Base-by-base conservation (phyloP, 2,888 invertebrate genomes). In the Gari tellinella region DNA sequence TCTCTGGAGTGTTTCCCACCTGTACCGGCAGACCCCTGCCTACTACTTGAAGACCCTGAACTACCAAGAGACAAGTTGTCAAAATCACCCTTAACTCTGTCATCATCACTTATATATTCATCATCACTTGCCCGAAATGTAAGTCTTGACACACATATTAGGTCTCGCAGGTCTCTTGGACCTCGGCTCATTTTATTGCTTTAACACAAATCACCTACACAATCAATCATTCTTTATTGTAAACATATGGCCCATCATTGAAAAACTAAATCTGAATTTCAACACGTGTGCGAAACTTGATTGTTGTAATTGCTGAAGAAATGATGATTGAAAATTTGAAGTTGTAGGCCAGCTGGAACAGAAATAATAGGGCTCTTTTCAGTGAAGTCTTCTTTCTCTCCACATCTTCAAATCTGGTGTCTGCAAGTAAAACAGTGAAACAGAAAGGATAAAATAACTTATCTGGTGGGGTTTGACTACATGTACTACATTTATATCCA, bases 111-210 rank as follows among this genome's bases (percentile, higher is more conserved):
- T 23, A 78, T 69, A 12, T 81, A 58, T 56, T 88, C 88, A 40
- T 90, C 90, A 81, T 90, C 90, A 77, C 89, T 90, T 40, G 85
- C 86, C 46, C 86, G 83, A 61, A 87, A 84, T 15, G 90, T 89
- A 31, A 91, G 75, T 41, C 92, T 75, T 25, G 92, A 92, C 21
- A 92, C 91, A 85, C 90, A 90, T 55, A 92, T 90, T 57, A 92
- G 64, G 49, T 92, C 91, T 21, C 91, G 83, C 38, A 92, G 81
- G 77, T 92, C 92, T 63, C 86, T 81, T 1, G 91, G 87, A 49
- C 91, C 90, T 62, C 91, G 79, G 79, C 91, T 91, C 91, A 91
- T 91, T 17, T 49, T 81, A 17, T 21, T 65, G 21, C 17, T 26
- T 63, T 53, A 40, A 56, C n/a, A 45, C 56, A 31, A 31, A 31